Base-by-base conservation (phyloP, 2,113 vertebrate species). In the Egretta garzetta region DNA sequence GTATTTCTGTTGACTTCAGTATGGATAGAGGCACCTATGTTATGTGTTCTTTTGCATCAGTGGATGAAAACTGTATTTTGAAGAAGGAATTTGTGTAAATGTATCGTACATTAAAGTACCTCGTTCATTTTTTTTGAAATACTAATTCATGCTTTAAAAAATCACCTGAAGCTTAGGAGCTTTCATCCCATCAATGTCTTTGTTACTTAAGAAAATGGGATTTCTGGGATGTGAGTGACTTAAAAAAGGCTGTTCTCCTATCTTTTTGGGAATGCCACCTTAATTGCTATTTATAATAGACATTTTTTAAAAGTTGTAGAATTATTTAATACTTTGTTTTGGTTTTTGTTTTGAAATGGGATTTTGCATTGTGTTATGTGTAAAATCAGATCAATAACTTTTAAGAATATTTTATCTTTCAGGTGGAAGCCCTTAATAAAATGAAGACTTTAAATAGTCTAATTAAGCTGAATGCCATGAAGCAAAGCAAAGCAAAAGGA, bases 351-450 rank as follows among this genome's bases (percentile, higher is more conserved):
- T 74, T 53, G 37, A 92, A 82, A 56, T 71, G 39, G 41, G 14
- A 49, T 68, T 95, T 71, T 14, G 2, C 23, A 18, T 74, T 80
- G 6, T 71, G 33, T 49, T 60, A 12, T 39, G 17, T 72, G 27
- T 90, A 82, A 87, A 86, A 68, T 58, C n/a, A 41, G 74, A 80
- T 32, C 68, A 72, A 74, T 41, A 94, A 70, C 7, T 47, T 86
- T 55, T 58, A 62, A 80, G 62, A 67, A 47, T 62, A n/a, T 88
- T 95, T 66, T 26, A 59, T 94, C 32, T 98, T 98, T 89, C 98
- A 99, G 99, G 99, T 99, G 96, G 99, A 99, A 97, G 99, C 99
- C 27, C 98, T 99, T 92, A 99, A 98, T 98, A 99, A 99, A 90
- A 98, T 99, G 95, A 99, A 99, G 97, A 99, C 99, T 19, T 98